Base-by-base conservation (phyloP, 2,113 vertebrate genomes). In the Odobenus rosmarus region DNA sequence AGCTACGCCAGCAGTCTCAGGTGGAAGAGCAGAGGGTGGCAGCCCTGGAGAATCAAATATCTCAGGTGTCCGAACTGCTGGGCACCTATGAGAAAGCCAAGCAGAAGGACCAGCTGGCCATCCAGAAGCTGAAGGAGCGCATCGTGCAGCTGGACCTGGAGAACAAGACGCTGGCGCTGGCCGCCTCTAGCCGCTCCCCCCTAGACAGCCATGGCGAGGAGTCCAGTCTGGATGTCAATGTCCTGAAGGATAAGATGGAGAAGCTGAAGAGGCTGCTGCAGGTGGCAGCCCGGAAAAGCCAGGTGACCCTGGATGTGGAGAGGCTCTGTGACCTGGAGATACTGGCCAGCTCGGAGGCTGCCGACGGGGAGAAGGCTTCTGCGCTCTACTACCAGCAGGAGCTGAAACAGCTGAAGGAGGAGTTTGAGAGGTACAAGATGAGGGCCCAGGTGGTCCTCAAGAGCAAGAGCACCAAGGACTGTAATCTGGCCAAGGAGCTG, bases 391-490 rank as follows among this genome's bases (percentile, higher is more conserved):
- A 99, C 67, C 99, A 99, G 93, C 99, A 99, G 98, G 99, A 99
- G 98, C 99, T 99, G 91, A 98, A 99, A 93, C 99, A 99, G 98
- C 98, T 99, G 61, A 99, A 99, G 97, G 99, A 99, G 0, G 99
- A 99, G 98, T 99, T 99, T 28, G 99, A 99, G 83, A 99, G 99
- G 74, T 99, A 99, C 98, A 99, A 99, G 98, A 97, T 98, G 97
- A 98, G 99, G 51, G 99, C 99, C 0, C 99, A 99, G 95, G 99
- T 99, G 14, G 99, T 99, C 21, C 99, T 99, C 24, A 99, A 99
- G 98, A 99, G 98, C 98, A 99, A 99, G 97, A 99, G 98, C 1
- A 77, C 94, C 86, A 99, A 99, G 95, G 99, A 99, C 0, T 99
- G 99, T 18, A 99, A 97, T 21, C 97, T 99, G 98, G 98, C 99